Evolutionary conservation across 2,113 vertebrate species (phyloP), one percentile per base, ranked within the genome.

Genomic region (Chlamydotis undulata): DNA sequence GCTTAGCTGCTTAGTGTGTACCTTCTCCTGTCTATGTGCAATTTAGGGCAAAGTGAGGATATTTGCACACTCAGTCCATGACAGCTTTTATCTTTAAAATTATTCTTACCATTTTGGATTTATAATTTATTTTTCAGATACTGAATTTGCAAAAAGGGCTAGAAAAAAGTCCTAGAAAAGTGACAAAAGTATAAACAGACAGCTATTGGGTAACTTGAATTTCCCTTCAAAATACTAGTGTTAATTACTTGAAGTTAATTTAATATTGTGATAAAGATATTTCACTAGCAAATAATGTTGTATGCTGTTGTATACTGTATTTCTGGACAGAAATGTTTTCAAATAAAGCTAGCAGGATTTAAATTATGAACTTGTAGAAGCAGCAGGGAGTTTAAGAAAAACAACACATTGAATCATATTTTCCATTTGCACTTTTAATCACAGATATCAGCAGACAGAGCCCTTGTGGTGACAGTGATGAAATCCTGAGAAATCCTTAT

Each of bases 361-460:
- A 92, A 96, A 97, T 98, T 98, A 97, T 97, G 92, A 84, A 94
- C 47, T 83, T 56, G 52, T 91, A 75, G 87, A 87, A 90, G 79
- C 84, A 96, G 84, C 60, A 83, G 53, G 74, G 29, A 83, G 15
- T 82, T 95, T 91, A 83, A 68, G 53, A 93, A 91, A 95, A 93
- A 55, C 33, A 90, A 47, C 82, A 84, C 81, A 60, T 87, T 73
- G 65, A 89, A 90, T 90, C 14, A 16, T 82, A 93, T 75, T 97
- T 97, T 97, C 76, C 94, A 92, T 95, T 96, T 90, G 56, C 61
- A 68, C 78, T 95, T 80, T 90, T 93, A 94, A 76, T 95, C 57
- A 56, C 85, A 92, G 74, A 92, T 97, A 96, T 95, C 85, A 96
- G 53, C 68, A 88, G 69, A 81, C 87, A 95, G 45, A 94, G 55